These are phyloP conservation scores for Amia ocellicauda DNA, from an alignment of 2,113 vertebrate species.

Conservation along the genomic window DNA sequence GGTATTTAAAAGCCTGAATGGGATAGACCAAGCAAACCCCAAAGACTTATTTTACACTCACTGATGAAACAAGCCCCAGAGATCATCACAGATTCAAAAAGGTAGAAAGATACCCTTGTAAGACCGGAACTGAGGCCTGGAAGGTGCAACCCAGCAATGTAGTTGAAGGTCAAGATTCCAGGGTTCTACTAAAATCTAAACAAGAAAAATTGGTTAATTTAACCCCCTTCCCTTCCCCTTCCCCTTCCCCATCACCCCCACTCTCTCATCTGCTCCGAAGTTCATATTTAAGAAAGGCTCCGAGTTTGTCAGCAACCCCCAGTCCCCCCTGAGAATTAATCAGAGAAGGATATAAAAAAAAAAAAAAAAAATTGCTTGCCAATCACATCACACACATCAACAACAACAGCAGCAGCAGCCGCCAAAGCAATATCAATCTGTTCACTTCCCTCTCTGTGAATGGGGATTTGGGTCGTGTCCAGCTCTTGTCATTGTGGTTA, in stretches of 20 bases:
- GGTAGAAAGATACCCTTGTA: too few relatives aligned
- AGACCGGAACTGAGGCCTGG: too few relatives aligned
- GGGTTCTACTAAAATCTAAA: too few relatives aligned
- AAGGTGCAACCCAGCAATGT: too few relatives aligned
- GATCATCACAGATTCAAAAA: too few relatives aligned
- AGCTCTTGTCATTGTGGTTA: slow-evolving; percentile 5
- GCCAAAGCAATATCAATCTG: not conserved
- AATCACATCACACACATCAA: not conserved
- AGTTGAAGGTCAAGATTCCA: too few relatives aligned
- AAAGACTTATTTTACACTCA: too few relatives aligned
- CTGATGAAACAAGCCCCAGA: too few relatives aligned
- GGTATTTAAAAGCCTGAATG: too few relatives aligned
- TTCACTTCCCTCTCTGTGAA: not conserved
- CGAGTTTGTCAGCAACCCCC: not conserved
- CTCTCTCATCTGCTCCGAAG: not conserved
- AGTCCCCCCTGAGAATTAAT: not conserved
- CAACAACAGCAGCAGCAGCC: not conserved
- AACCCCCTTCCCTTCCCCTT: not conserved
- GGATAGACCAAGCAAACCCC: too few relatives aligned
- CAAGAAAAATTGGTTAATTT: too few relatives aligned
- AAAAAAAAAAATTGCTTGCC: not conserved
- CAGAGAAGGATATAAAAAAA: too few relatives aligned
- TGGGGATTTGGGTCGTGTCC: not conserved
- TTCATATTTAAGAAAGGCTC: not conserved
- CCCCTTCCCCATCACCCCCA: not conserved